Percentiles rank a stretch among this genome's conserved stretches.
Evolutionary conservation across 2,113 vertebrate genomes (phyloP).

Genomic region (Otus sunia): DNA sequence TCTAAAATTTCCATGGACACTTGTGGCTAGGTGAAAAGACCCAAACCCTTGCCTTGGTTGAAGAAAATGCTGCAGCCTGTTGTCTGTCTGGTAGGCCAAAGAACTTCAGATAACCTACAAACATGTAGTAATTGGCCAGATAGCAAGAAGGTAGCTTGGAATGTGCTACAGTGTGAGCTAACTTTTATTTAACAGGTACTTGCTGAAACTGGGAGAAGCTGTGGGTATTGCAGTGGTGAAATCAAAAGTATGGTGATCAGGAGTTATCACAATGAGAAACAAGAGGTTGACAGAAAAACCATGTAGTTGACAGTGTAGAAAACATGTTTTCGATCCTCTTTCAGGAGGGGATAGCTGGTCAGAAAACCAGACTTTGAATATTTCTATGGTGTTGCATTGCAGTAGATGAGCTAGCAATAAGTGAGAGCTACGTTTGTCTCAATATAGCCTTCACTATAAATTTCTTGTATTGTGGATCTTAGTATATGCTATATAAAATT

Average conservation of each 20-base stretch:
- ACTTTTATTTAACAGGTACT: background rate
- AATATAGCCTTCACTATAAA: background rate
- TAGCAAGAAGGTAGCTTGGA: background rate
- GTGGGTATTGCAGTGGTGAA: background rate
- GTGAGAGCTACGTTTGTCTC: background rate
- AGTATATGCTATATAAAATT: background rate
- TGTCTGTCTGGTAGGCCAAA: background rate
- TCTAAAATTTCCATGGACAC: background rate
- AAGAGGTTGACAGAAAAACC: background rate
- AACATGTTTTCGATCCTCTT: background rate
- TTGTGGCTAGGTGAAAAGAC: background rate
- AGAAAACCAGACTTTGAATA: background rate
- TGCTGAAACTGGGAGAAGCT: background rate
- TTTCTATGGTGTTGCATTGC: background rate
- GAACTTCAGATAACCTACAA: background rate
- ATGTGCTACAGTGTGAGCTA: background rate
- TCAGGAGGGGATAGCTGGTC: background rate
- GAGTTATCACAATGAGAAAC: background rate
- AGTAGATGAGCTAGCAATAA: background rate
- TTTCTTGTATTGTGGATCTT: background rate
- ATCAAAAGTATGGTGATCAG: background rate
- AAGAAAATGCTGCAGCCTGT: background rate
- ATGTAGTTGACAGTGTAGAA: background rate
- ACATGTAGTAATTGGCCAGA: background rate
- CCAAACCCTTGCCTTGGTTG: background rate